Conservation (phyloP, 2,797 vertebrate species). For the Epinephelus coioides region DNA sequence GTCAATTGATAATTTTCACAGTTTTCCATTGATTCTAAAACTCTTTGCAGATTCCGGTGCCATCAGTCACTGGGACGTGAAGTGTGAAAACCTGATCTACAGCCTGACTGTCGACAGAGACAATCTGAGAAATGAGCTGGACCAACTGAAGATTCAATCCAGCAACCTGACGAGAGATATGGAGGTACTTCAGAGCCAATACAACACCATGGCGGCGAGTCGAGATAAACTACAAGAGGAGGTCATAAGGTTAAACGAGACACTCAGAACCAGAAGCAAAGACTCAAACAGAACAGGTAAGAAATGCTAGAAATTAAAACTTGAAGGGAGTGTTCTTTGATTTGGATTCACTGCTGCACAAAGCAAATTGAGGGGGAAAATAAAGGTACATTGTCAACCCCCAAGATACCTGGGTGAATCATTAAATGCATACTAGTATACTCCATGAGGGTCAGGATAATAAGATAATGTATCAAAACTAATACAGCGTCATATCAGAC, state of each 20-base stretch:
- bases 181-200: slow-evolving; percentile 35
- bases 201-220: not conserved
- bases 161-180: slow-evolving; percentile 31
- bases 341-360: slow-evolving; percentile 9
- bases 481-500: not conserved
- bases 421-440: not conserved
- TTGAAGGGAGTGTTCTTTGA: not conserved
- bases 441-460: not conserved
- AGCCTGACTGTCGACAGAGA: slow-evolving; percentile 36
- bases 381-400: not conserved
- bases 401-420: not conserved
- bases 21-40: not conserved
- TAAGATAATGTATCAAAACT: not conserved
- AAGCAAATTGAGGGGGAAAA: not conserved
- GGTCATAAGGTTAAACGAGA: not conserved
- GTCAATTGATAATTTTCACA: not conserved
- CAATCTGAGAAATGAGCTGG: slow-evolving; percentile 25
- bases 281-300: slow-evolving; percentile 1
- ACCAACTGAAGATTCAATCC: slow-evolving; percentile 20
- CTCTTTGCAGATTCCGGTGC: slow-evolving; percentile 31
- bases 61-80: not conserved
- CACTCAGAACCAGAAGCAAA: too few species aligned
- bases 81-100: slow-evolving; percentile 17
- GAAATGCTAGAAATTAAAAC: not conserved
- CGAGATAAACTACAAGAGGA: slow-evolving; percentile 32